Base-by-base conservation (phyloP, 1,140 invertebrate genomes). In the Potamilus streckersoni region DNA sequence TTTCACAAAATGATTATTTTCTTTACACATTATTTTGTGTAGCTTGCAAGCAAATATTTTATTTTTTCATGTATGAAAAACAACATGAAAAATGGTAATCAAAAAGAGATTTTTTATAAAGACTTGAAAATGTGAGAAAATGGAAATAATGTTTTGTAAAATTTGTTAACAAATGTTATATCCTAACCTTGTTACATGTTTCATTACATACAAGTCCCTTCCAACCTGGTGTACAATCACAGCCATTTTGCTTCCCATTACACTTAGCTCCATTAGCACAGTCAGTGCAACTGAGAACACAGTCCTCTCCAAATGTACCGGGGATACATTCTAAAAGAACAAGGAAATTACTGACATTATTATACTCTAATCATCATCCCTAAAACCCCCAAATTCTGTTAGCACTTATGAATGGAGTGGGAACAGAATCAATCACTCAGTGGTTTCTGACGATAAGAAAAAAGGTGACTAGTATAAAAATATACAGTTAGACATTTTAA, bases 281-380 rank as follows among this genome's bases (percentile, higher is more conserved):
- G 73, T 84, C 82, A 38, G 69, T 73, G 79, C 90, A 90, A 14
- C 80, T 85, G 63, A 80, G 85, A 38, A 82, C 64, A 69, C 90
- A 90, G 63, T 89, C 83, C 5, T 79, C 74, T 14, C 90, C 90
- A 79, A 90, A 90, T 1, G 80, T 83, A 0, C 90, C 89, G 14
- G 76, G 79, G 23, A 84, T 82, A 77, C 89, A 89, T 38, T 80
- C 88, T 88, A 76, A 27, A 80, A 80, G 20, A 20, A 16, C 69
- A 61, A 64, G 17, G 17, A 76, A 71, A 38, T 49, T 49, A 49
- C 38, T 49, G 3, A 49, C 38, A 49, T 49, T 49, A 49, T 8
- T 49, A 49, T 8, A 11, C 38, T 49, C 6, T 49, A 49, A 49
- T 49, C 38, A 49, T 49, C 11, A 0, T 49, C 38, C 11, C 11